Evolutionary conservation across 23 tunicate genomes (phyloP).

Genomic region (Halocynthia roretzi): DNA sequence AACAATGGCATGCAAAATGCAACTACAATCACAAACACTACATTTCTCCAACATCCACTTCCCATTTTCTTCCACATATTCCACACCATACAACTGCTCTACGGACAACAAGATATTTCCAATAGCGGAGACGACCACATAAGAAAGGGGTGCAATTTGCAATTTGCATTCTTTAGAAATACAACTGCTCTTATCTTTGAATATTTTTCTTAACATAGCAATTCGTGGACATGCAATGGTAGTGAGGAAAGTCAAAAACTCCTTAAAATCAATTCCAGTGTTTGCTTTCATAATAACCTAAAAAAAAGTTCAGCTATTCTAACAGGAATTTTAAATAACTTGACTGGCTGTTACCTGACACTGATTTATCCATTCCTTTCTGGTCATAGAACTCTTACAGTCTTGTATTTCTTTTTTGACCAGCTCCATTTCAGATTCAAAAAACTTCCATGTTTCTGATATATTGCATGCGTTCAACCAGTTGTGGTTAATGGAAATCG

Average conservation of each 20-base stretch:
- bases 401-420: conserved; percentile 67
- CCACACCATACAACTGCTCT: too few species aligned
- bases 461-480: conserved; percentile 76
- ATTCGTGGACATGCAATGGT: conserved; percentile 8
- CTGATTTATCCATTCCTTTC: conserved; percentile 56
- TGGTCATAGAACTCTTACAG: conserved; percentile 46
- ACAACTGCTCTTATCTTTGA: too few species aligned
- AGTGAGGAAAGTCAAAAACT: conserved; percentile 29
- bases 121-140: too few species aligned
- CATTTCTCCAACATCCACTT: too few species aligned
- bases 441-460: conserved; percentile 32
- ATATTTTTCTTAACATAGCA: too few species aligned
- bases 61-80: too few species aligned
- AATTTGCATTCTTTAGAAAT: too few species aligned
- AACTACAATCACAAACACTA: too few species aligned
- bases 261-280: conserved; percentile 45
- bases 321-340: not conserved
- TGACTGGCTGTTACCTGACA: conserved; percentile 38
- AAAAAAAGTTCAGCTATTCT: conserved; percentile 1
- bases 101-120: too few species aligned
- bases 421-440: conserved; percentile 29
- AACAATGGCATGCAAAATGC: too few species aligned
- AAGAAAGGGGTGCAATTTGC: too few species aligned
- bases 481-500: conserved; percentile 92
- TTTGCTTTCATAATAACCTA: conserved; percentile 61